phyloP scores from a whole-genome alignment of 2,888 invertebrate species.

The Anthrax anthrax region DNA sequence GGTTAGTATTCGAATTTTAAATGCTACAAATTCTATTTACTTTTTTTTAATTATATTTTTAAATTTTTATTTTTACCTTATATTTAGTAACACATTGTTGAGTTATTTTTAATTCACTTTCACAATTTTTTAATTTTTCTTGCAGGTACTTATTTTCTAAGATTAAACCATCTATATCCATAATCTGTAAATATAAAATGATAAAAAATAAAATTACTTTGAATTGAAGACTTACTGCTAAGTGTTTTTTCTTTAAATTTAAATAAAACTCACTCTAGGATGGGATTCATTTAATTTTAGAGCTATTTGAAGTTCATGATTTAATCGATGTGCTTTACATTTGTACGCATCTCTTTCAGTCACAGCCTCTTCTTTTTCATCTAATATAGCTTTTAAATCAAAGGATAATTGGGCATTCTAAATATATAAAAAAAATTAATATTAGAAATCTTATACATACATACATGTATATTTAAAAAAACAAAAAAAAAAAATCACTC shows the following conservation, averaged over 20 bases:
- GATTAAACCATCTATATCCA: slow-evolving; percentile 66
- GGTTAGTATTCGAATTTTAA: no score
- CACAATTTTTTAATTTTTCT: slow-evolving; percentile 61
- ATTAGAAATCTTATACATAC: no score
- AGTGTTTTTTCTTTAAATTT: no score
- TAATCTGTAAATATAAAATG: slow-evolving; percentile 29
- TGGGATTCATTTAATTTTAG: slow-evolving; percentile 34
- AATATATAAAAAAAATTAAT: slow-evolving; percentile 10
- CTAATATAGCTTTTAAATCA: slow-evolving; percentile 62
- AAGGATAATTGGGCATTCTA: slow-evolving; percentile 58
- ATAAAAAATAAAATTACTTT: no score
- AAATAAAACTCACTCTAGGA: no score
- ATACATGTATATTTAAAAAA: no score
- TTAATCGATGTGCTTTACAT: slow-evolving; percentile 66
- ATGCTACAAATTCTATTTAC: neutral
- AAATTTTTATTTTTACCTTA: slow-evolving; percentile 42
- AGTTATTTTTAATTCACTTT: slow-evolving; percentile 63
- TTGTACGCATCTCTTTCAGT: slow-evolving; percentile 71
- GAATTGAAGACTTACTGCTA: no score
- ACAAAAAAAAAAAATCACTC: neutral
- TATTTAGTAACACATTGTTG: slow-evolving; percentile 60
- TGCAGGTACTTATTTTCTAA: slow-evolving; percentile 75
- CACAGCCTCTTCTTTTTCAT: slow-evolving; percentile 72
- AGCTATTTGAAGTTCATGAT: slow-evolving; percentile 62
- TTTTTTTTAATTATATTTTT: neutral